Evolutionary conservation across 2,888 invertebrate species (phyloP).

Genomic region (Eilema griseolum): DNA sequence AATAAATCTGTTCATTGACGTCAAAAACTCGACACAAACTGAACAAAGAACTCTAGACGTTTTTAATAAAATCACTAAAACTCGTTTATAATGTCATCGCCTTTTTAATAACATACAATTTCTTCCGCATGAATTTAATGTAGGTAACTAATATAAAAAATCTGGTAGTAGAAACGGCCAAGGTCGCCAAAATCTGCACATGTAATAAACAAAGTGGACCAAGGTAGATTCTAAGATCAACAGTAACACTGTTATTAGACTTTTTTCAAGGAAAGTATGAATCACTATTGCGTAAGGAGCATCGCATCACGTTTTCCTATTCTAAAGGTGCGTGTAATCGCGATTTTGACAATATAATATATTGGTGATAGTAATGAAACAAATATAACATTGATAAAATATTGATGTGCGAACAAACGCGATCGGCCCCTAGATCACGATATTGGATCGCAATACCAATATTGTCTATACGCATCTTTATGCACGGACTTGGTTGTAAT

Average conservation of each 20-base stretch:
- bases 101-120: slow-evolving; percentile 36
- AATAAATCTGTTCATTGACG: slow-evolving; percentile 11
- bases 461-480: neutral
- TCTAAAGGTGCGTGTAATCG: too few species aligned
- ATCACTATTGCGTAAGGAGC: slow-evolving; percentile 45
- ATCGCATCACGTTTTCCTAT: slow-evolving; percentile 31
- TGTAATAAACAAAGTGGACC: slow-evolving; percentile 50
- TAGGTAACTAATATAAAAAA: slow-evolving; percentile 27
- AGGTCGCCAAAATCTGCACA: slow-evolving; percentile 40
- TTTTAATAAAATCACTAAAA: slow-evolving; percentile 28
- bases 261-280: slow-evolving; percentile 53
- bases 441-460: too few species aligned
- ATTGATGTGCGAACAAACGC: too few species aligned
- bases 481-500: neutral
- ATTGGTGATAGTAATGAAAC: too few species aligned
- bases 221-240: slow-evolving; percentile 45
- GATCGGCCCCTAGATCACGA: too few species aligned
- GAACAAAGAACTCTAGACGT: slow-evolving; percentile 30
- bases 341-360: too few species aligned
- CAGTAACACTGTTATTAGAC: slow-evolving; percentile 46
- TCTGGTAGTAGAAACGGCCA: slow-evolving; percentile 26
- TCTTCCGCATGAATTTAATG: slow-evolving; percentile 43
- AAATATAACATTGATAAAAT: too few species aligned
- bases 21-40: neutral
- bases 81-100: slow-evolving; percentile 28